Evolutionary conservation across 2,113 vertebrate species (phyloP).

Genomic region (Mastomys natalensis): DNA sequence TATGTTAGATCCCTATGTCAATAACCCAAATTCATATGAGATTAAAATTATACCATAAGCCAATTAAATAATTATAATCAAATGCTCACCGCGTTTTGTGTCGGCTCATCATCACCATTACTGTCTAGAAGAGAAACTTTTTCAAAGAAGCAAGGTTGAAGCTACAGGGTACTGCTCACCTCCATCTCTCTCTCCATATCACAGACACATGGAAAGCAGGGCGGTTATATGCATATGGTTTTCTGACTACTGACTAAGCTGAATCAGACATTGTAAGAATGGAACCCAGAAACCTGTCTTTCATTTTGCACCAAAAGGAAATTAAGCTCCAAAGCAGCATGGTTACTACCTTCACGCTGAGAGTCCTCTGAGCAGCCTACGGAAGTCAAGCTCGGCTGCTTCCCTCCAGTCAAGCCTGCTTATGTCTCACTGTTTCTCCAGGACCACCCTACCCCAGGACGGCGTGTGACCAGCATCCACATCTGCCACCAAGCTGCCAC

Average conservation of each 20-base stretch:
- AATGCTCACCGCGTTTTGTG: conserved; percentile 2
- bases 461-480: neutral
- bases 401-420: too few species aligned
- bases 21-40: neutral
- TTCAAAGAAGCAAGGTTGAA: neutral
- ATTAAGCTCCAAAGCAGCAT: neutral
- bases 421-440: neutral
- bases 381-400: neutral
- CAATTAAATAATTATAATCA: conserved; percentile 56
- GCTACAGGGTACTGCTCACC: neutral
- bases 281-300: neutral
- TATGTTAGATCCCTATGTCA: neutral
- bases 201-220: neutral
- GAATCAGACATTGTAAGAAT: conserved; percentile 11
- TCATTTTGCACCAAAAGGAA: neutral
- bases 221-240: conserved; percentile 12
- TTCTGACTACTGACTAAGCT: neutral
- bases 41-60: conserved; percentile 33
- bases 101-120: neutral
- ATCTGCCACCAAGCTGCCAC: too few species aligned
- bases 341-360: neutral
- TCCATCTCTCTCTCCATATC: neutral
- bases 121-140: neutral
- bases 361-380: neutral
- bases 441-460: neutral